Evolutionary conservation across 2,888 invertebrate species (phyloP).

Genomic region (Muscina levida): DNA sequence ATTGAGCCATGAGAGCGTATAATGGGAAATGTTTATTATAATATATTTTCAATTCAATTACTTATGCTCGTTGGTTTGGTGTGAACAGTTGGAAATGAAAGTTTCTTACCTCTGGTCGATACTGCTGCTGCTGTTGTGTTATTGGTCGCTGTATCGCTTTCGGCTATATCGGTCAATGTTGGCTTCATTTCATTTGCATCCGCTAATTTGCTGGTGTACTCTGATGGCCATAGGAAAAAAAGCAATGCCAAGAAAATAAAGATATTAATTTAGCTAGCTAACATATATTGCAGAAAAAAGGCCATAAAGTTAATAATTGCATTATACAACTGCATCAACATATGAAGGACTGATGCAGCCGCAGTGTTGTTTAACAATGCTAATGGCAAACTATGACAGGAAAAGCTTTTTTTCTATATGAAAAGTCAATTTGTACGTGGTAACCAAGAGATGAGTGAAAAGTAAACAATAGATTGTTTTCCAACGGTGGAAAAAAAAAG

Average conservation of each 20-base stretch:
- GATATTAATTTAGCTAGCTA: slow-evolving; percentile 29
- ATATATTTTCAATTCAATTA: background rate
- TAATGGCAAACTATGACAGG: too few species aligned
- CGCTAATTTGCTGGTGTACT: slow-evolving; percentile 69
- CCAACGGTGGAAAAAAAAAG: too few species aligned
- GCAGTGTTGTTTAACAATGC: too few species aligned
- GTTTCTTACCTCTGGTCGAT: slow-evolving; percentile 66
- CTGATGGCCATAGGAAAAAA: slow-evolving; percentile 62
- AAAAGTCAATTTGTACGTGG: too few species aligned
- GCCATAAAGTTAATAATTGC: slow-evolving; percentile 7
- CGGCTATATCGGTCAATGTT: slow-evolving; percentile 75
- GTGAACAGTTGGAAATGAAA: background rate
- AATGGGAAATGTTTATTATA: background rate
- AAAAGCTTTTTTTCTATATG: too few species aligned
- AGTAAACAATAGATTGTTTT: too few species aligned
- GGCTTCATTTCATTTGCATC: slow-evolving; percentile 69
- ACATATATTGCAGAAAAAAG: background rate
- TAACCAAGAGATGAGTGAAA: too few species aligned
- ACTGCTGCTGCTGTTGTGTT: slow-evolving; percentile 31
- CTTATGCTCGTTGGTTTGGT: background rate
- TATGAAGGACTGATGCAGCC: too few species aligned
- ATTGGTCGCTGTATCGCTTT: slow-evolving; percentile 63
- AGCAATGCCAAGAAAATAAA: slow-evolving; percentile 17
- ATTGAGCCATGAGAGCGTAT: background rate
- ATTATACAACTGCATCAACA: background rate